Evolutionary conservation across 2,888 invertebrate genomes (phyloP).

Genomic region (Coenonympha arcania): DNA sequence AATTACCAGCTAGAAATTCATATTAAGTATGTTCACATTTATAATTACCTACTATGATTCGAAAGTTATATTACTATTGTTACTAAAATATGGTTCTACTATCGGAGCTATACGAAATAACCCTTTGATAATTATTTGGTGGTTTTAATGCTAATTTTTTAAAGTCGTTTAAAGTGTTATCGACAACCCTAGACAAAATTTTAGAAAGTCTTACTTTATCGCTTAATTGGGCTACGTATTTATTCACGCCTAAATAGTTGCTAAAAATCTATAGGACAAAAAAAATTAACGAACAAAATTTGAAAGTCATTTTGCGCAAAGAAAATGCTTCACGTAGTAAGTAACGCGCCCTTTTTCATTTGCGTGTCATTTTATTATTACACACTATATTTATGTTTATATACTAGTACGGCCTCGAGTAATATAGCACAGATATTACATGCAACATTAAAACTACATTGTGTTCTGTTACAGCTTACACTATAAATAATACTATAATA

Average conservation of each 20-base stretch:
- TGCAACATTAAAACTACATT: constrained; percentile 30
- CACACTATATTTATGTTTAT: not conserved
- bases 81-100: too few relatives aligned
- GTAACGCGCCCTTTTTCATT: constrained; percentile 7
- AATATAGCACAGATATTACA: constrained; percentile 9
- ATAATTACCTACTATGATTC: too few relatives aligned
- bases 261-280: not conserved
- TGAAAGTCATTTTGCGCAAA: constrained; percentile 9
- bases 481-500: constrained; percentile 5
- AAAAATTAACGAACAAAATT: not conserved
- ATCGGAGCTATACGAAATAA: too few relatives aligned
- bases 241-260: not conserved
- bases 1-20: too few relatives aligned
- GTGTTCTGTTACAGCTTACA: constrained; percentile 34
- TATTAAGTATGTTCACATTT: too few relatives aligned
- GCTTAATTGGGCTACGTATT: not conserved
- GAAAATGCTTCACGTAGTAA: constrained; percentile 1
- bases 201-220: not conserved
- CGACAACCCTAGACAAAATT: not conserved
- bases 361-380: constrained; percentile 9
- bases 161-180: not conserved
- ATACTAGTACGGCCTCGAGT: constrained; percentile 3
- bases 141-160: too few relatives aligned
- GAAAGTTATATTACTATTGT: too few relatives aligned
- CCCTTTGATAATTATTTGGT: too few relatives aligned